Conservation (phyloP, 2,113 vertebrate genomes). For the Suricata suricatta region DNA sequence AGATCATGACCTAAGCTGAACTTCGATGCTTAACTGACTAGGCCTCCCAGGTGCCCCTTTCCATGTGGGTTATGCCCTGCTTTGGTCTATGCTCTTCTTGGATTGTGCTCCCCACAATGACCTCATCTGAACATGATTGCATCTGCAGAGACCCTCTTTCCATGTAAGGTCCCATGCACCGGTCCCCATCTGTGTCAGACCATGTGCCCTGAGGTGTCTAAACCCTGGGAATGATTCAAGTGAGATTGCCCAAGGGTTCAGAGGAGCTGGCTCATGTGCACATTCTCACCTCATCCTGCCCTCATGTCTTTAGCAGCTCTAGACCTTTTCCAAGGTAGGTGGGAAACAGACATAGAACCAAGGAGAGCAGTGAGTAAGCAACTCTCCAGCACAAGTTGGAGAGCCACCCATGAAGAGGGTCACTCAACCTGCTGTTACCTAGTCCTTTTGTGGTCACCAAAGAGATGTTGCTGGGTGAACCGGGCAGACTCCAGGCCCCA, state of each 20-base stretch:
- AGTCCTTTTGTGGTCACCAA: not conserved
- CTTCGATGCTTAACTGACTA: too few species aligned
- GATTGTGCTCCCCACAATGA: not conserved
- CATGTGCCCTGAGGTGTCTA: not conserved
- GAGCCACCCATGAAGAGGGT: not conserved
- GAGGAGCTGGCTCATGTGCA: not conserved
- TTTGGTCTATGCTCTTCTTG: not conserved
- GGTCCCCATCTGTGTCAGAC: not conserved
- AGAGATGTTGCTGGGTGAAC: not conserved
- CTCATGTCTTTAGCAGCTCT: not conserved
- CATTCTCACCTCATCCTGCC: not conserved
- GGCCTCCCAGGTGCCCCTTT: not conserved
- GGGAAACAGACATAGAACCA: not conserved
- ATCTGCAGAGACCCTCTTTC: not conserved
- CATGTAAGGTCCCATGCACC: not conserved
- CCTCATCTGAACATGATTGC: not conserved
- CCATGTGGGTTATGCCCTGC: not conserved
- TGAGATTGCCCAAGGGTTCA: not conserved
- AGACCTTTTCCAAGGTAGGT: not conserved
- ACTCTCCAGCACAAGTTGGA: not conserved
- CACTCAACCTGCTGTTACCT: not conserved
- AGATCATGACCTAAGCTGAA: too few species aligned
- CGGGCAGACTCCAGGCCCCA: not conserved
- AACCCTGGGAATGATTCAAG: not conserved
- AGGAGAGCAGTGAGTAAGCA: not conserved